These are phyloP conservation scores for Geopemphigus sp. DNA, from an alignment of 1,140 invertebrate species.

Conservation along the genomic window DNA sequence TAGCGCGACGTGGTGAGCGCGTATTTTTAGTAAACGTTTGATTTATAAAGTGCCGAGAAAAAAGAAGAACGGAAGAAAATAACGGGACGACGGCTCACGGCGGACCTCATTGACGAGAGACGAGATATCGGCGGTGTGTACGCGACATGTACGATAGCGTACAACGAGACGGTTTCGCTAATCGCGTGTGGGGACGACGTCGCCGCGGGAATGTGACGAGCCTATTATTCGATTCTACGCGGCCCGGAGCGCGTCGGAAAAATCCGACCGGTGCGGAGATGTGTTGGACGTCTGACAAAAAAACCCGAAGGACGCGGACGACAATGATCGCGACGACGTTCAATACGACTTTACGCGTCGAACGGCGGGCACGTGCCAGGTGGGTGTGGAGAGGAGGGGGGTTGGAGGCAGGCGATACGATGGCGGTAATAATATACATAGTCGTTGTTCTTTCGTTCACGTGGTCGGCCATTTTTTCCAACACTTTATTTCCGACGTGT, in stretches of 20 bases:
- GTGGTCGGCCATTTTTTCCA: no score
- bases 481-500: no score
- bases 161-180: not conserved
- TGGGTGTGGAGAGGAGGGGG: no score
- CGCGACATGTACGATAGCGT: not conserved
- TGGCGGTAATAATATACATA: no score
- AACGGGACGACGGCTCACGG: no score
- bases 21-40: slow-evolving; percentile 37
- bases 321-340: no score
- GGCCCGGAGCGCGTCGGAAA: not conserved
- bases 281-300: slow-evolving; percentile 21
- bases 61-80: slow-evolving; percentile 14
- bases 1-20: no score
- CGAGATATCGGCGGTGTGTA: not conserved
- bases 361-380: no score
- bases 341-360: no score
- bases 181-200: not conserved
- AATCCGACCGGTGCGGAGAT: not conserved
- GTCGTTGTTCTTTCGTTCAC: no score
- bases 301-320: no score
- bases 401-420: no score
- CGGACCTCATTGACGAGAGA: not conserved
- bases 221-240: slow-evolving; percentile 31
- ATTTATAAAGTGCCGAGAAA: not conserved
- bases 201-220: slow-evolving; percentile 1